Base-by-base conservation (phyloP, 1,140 invertebrate species). In the Drosophila auraria region DNA sequence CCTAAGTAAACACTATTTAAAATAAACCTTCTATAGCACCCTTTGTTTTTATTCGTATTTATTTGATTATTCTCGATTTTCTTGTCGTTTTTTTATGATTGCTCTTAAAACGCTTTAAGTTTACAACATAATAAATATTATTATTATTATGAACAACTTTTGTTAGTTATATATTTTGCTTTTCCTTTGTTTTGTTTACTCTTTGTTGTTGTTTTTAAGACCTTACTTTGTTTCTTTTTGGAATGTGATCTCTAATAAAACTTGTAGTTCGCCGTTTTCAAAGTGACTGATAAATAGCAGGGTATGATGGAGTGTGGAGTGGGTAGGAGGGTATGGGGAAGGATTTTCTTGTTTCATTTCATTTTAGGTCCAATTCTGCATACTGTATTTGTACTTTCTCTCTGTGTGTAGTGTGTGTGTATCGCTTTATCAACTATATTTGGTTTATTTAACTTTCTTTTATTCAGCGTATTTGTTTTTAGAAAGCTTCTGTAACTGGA, bases 1-100 rank as follows among this genome's bases (percentile, higher is more conserved):
- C 73, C 80, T 89, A 89, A 75, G 42, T 89, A 80, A 89, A 69
- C 73, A 78, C 78, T 90, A 90, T 87, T 83, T 87, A 91, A 91
- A 91, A 91, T 91, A 91, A 92, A 91, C 91, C 83, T 91, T 92
- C 91, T 92, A 92, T 92, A 92, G 91, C 91, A 92, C 91, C 89
- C 87, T 90, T 92, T 87, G 79, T 92, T 92, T 92, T 86, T 91
- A 80, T 87, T 91, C 74, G 79, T 76, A 82, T 81, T 89, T 73
- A 83, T 78, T 70, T 72, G 56, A 60, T 60, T 72, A 64, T 72
- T 59, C 62, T 66, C 75, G 82, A 69, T 69, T 57, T 59, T 51
- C 71, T 82, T 69, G 60, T 81, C 33, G 50, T 6, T 53, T 83
- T 81, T 60, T 47, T 65, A 58, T 60, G 50, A 73, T 73, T 71